phyloP scores from a whole-genome alignment of 2,888 invertebrate species.

The Lapara coniferarum region DNA sequence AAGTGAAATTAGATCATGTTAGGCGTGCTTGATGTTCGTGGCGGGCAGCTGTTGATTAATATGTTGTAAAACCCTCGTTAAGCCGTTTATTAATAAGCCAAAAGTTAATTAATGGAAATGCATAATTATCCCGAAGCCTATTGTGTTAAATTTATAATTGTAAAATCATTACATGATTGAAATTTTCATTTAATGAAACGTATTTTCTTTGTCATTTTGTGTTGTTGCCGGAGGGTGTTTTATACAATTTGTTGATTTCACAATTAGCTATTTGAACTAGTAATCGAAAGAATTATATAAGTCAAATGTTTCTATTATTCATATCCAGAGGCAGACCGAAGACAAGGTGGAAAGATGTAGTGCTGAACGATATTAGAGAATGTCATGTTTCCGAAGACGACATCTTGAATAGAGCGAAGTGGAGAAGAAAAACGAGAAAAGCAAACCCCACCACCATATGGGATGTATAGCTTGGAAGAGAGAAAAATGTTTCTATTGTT shows the following conservation, averaged over 20 bases:
- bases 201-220: constrained; percentile 10
- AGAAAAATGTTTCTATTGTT: no score
- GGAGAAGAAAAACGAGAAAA: no score
- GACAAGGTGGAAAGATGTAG: no score
- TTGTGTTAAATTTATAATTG: constrained; percentile 44
- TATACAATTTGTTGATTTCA: neutral
- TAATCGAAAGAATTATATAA: no score
- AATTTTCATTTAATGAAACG: constrained; percentile 36
- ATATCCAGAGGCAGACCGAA: no score
- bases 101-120: constrained; percentile 73
- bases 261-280: no score
- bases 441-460: no score
- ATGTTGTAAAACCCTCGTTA: constrained; percentile 71
- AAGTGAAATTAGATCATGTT: constrained; percentile 33
- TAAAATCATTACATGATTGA: constrained; percentile 42
- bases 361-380: no score
- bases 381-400: no score
- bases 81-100: constrained; percentile 72
- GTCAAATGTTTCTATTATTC: no score
- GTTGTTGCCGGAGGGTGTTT: neutral
- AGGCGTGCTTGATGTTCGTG: constrained; percentile 34
- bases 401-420: no score
- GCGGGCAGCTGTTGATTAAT: constrained; percentile 63
- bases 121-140: constrained; percentile 40
- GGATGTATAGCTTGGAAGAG: no score